Base-by-base conservation (phyloP, 2,797 vertebrate genomes). In the Aulostomus chinensis region DNA sequence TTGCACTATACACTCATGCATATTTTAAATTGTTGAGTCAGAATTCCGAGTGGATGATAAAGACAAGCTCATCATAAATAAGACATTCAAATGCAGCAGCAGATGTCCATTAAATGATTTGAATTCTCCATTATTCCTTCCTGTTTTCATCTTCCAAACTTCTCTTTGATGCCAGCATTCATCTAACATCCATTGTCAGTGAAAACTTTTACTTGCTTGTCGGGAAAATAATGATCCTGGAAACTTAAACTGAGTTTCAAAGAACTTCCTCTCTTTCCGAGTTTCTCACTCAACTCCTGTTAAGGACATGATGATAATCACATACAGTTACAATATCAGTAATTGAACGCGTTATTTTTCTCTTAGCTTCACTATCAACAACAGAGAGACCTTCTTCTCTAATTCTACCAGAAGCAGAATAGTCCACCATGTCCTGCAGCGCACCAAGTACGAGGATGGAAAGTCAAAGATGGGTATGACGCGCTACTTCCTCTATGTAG, bases 381-480 rank as follows among this genome's bases (percentile, higher is more conserved):
- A 97, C 80, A 94, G 93, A 81, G 91, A 95, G 70, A 95, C 94
- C 4, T 99, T 99, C 89, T 99, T 99, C 89, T 99, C 96, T 83
- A 99, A 99, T 66, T 97, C 97, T 17, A 98, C 96, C 30, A 89
- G 97, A 78, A 99, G 96, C 80, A 93, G 96, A 69, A 97, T 99
- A 20, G 95, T 99, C 11, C 96, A 99, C 81, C 97, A 99, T 40
- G 92, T 98, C 66, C 87, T 99, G 16, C 97, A 99, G 77, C 94
- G 96, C 55, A 99, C 96, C 3, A 98, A 99, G 66, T 99, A 99
- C 28, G 97, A 99, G 88, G 95, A 98, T 1, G 94, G 94, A 20
- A 98, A 97, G 81, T 94, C 93, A 65, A 99, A 99, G 91, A 97
- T 99, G 89, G 97, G 97, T 99, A 89, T 90, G 91, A 20, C 18